Evolutionary conservation across 2,113 vertebrate genomes (phyloP).

Genomic region (Pterophyllum scalare): DNA sequence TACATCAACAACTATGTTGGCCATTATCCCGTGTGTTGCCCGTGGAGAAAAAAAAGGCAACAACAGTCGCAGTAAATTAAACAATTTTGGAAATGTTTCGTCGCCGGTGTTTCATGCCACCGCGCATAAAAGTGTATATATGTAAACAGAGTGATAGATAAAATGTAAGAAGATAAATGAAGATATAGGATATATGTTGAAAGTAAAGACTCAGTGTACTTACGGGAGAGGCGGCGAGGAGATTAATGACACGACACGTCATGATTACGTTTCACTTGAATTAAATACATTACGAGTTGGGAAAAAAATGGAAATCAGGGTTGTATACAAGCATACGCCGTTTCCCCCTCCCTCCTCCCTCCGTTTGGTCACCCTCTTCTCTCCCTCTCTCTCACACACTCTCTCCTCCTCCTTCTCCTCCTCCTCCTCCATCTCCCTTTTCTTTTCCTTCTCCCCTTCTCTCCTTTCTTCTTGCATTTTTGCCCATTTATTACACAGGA

Average conservation of each 20-base stretch:
- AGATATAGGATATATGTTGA: slow-evolving; percentile 77
- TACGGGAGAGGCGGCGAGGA: slow-evolving; percentile 87
- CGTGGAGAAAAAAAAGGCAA: slow-evolving; percentile 37
- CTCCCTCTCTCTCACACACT: slow-evolving; percentile 27
- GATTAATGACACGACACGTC: slow-evolving; percentile 89
- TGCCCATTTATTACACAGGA: slow-evolving; percentile 78
- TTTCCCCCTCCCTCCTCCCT: slow-evolving; percentile 82
- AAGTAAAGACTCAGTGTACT: slow-evolving; percentile 86
- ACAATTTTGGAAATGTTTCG: slow-evolving; percentile 56
- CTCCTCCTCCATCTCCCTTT: slow-evolving; percentile 35
- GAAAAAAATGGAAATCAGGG: slow-evolving; percentile 85
- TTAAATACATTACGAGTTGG: slow-evolving; percentile 89
- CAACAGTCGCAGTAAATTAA: slow-evolving; percentile 64
- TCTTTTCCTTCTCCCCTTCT: slow-evolving; percentile 55
- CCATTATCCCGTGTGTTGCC: slow-evolving; percentile 65
- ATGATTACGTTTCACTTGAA: slow-evolving; percentile 89
- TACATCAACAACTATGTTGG: slow-evolving; percentile 52
- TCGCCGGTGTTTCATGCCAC: slow-evolving; percentile 47
- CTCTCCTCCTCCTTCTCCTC: slow-evolving; percentile 11
- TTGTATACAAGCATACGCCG: slow-evolving; percentile 87
- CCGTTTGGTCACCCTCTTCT: slow-evolving; percentile 77
- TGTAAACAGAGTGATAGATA: slow-evolving; percentile 58
- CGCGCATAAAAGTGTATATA: slow-evolving; percentile 67
- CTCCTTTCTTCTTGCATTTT: slow-evolving; percentile 64
- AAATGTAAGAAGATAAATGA: slow-evolving; percentile 59